Conservation (phyloP, 2,888 invertebrate genomes). For the Caprella mutica region DNA sequence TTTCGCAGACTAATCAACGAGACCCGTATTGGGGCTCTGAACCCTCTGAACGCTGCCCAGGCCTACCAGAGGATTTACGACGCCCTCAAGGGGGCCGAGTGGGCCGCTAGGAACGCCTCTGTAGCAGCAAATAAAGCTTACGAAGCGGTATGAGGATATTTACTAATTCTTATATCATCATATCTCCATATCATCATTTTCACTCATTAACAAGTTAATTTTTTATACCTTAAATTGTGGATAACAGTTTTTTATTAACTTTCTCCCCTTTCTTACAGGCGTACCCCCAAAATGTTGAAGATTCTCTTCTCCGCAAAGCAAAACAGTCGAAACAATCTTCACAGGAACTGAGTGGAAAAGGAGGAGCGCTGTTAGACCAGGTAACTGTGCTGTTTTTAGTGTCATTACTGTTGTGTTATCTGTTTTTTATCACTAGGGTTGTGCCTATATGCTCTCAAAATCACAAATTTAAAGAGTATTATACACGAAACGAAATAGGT, state of each 20-base stretch:
- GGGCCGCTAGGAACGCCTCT: constrained; percentile 52
- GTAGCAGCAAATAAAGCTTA: constrained; percentile 45
- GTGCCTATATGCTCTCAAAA: no score
- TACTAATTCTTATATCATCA: no score
- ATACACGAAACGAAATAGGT: no score
- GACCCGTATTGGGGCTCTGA: constrained; percentile 48
- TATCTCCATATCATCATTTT: no score
- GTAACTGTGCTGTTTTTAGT: constrained; percentile 14
- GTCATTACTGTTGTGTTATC: no score
- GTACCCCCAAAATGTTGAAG: constrained; percentile 26
- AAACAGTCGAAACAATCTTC: constrained; percentile 18
- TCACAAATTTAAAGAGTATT: no score
- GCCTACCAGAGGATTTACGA: constrained; percentile 62
- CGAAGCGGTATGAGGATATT: constrained; percentile 38
- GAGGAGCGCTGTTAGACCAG: constrained; percentile 9
- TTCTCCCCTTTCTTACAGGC: constrained; percentile 22
- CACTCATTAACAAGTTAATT: no score
- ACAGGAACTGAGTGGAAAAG: constrained; percentile 21
- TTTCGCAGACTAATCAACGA: constrained; percentile 32
- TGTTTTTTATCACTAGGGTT: no score
- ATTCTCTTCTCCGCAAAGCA: constrained; percentile 28
- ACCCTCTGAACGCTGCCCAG: constrained; percentile 52
- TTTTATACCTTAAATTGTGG: no score
- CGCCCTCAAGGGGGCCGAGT: constrained; percentile 51
- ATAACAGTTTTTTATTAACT: no score